Conservation (phyloP, 2,113 vertebrate genomes). For the Forbesichthys papilliferus region DNA sequence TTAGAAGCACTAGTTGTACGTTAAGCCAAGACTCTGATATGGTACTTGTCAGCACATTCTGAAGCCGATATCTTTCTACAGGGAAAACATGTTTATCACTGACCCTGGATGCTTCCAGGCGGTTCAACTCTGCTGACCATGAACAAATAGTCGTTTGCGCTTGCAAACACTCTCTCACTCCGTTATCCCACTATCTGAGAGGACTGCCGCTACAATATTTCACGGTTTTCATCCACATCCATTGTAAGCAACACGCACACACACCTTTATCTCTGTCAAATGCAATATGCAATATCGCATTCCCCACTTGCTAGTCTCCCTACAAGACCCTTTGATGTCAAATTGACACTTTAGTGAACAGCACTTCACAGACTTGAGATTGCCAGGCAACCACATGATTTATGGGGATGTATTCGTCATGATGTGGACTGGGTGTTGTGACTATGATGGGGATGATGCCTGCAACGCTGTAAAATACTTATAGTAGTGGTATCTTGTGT, state of each 20-base stretch:
- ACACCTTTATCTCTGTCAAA: conserved; percentile 2
- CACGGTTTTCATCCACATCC: conserved; percentile 33
- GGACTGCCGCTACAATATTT: conserved; percentile 24
- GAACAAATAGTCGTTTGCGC: conserved; percentile 12
- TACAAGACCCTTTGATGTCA: conserved; percentile 74
- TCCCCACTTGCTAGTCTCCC: conserved; percentile 47
- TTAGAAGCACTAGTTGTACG: not conserved
- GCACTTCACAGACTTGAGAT: conserved; percentile 72
- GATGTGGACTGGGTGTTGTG: conserved; percentile 33
- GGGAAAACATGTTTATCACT: conserved; percentile 12
- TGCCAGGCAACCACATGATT: conserved; percentile 73
- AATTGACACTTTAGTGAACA: conserved; percentile 78
- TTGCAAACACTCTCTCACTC: conserved; percentile 11
- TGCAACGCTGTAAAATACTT: conserved; percentile 24
- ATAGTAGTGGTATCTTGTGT: conserved; percentile 55
- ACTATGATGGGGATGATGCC: conserved; percentile 6
- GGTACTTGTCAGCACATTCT: conserved; percentile 36
- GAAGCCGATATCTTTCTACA: conserved; percentile 18
- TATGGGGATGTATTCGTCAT: conserved; percentile 37
- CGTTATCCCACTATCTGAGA: conserved; percentile 41
- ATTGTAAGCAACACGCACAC: conserved; percentile 39
- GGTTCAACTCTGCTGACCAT: conserved; percentile 37
- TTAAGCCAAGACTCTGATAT: not conserved
- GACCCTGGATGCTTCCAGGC: conserved; percentile 35
- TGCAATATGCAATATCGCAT: conserved; percentile 60